Conservation (phyloP, 2,113 vertebrate genomes). For the Leptobrachium leishanense region DNA sequence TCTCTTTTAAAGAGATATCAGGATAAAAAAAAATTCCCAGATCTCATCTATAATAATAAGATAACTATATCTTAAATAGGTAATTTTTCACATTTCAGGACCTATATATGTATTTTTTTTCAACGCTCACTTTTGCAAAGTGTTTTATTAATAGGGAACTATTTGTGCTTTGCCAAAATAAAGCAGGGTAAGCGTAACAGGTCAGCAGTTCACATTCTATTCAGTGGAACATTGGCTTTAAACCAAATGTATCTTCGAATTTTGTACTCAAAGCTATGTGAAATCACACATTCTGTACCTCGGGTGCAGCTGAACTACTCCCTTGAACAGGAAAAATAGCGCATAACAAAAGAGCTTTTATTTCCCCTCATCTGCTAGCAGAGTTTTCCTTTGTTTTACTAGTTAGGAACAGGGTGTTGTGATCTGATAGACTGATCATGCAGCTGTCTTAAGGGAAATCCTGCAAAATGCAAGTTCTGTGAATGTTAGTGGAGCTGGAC, state of each 20-base stretch:
- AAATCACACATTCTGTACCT: conserved; percentile 16
- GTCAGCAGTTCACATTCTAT: conserved; percentile 23
- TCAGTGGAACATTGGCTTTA: conserved; percentile 28
- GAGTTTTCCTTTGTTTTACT: conserved; percentile 30
- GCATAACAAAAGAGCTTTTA: conserved; percentile 25
- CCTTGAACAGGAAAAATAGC: conserved; percentile 20
- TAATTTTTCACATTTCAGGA: too few species aligned
- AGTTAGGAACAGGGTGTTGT: conserved; percentile 8
- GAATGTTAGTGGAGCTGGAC: neutral
- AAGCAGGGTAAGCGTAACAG: neutral
- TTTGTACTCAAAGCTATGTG: neutral
- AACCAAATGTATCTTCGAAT: conserved; percentile 23
- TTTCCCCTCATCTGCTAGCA: conserved; percentile 29
- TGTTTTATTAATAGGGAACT: neutral
- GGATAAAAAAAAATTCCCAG: too few species aligned
- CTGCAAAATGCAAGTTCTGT: conserved; percentile 9
- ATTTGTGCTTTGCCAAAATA: conserved; percentile 17
- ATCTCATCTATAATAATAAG: too few species aligned
- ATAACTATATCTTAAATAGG: too few species aligned
- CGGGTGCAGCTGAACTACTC: conserved; percentile 5
- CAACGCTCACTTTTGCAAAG: too few species aligned
- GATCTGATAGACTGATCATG: conserved; percentile 8
- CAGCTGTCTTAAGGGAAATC: conserved; percentile 23
- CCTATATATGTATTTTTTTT: too few species aligned
- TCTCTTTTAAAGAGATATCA: too few species aligned